A percentile compares a stretch with the other conserved stretches of the same genome.
Conservation (phyloP, 1,140 invertebrate genomes). For the Streblospio benedicti region DNA sequence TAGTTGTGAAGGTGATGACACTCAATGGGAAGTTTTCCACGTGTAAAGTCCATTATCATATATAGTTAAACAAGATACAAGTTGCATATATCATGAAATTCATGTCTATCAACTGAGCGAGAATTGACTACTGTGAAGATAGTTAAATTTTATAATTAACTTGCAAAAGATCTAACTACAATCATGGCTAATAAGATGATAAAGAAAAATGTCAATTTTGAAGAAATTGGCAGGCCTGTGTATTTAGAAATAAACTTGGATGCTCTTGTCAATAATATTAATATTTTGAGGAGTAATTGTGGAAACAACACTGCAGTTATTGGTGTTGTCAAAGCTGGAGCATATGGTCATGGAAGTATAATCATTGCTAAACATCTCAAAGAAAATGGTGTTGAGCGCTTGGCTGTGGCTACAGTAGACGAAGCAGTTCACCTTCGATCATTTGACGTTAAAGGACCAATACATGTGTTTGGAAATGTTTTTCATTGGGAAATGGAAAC, state of each 20-base stretch:
- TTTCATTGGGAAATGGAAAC: not conserved
- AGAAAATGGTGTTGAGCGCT: constrained; percentile 21
- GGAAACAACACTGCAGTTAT: constrained; percentile 17
- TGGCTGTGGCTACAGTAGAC: constrained; percentile 27
- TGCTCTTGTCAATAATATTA: constrained; percentile 5
- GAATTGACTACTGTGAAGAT: no score
- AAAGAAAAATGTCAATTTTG: constrained; percentile 1
- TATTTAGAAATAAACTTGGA: constrained; percentile 2
- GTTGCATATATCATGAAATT: no score
- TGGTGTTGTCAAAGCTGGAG: constrained; percentile 30
- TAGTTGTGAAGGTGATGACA: no score
- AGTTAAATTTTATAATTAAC: no score
- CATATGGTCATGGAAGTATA: constrained; percentile 31
- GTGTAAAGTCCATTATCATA: no score
- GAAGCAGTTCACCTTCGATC: constrained; percentile 25
- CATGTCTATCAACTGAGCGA: no score
- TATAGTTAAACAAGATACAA: no score
- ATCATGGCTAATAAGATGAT: no score
- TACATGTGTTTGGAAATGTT: constrained; percentile 24
- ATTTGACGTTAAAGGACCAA: constrained; percentile 20
- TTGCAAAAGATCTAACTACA: no score
- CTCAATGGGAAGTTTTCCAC: no score
- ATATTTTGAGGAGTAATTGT: not conserved
- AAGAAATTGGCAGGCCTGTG: not conserved
- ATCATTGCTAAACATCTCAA: constrained; percentile 22